Base-by-base conservation (phyloP, 2,113 vertebrate genomes). In the Anhinga rufa region DNA sequence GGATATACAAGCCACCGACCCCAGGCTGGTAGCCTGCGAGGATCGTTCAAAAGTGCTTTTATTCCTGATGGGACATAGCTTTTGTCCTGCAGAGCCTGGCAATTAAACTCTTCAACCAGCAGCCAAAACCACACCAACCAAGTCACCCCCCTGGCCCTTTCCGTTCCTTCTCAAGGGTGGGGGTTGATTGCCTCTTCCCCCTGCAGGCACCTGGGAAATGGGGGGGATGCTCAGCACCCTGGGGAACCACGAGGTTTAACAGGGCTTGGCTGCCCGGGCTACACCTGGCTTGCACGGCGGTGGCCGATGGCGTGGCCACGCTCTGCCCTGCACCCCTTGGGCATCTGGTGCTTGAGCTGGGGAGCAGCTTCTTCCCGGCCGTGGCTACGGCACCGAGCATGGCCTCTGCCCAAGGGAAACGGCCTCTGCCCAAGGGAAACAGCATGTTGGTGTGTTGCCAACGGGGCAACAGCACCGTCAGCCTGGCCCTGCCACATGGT, bases 291-390 rank as follows among this genome's bases (percentile, higher is more conserved):
- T 25, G 48, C 25, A 26, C 9, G 6, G 22, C 1, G n/a, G 38
- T n/a, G 68, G 26, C 71, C 1, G 4, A 19, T 28, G 48, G 34
- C 40, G 9, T 2, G 32, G 34, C 40, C 19, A 1, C 1, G 1
- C 40, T 66, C 32, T 15, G 10, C 12, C n/a, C 69, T 42, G 48
- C 28, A 69, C 15, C 17, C 22, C 42, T 32, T n/a, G 64, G 32
- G 77, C 79, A 22, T 31, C 40, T 46, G 57, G 17, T 5, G 14
- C 57, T 60, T 26, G 25, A 26, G 38, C 3, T 38, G 49, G 38
- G 31, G 24, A 22, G 29, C 0, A 10, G 32, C 12, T 61, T 77
- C 7, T 29, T 20, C 42, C 79, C 6, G 9, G 38, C 34, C 19
- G 0, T 21, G 42, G 52, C 12, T 28, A 5, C 10, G 19, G 26